Conservation (phyloP, 2,113 vertebrate species). For the Danionella cerebrum region DNA sequence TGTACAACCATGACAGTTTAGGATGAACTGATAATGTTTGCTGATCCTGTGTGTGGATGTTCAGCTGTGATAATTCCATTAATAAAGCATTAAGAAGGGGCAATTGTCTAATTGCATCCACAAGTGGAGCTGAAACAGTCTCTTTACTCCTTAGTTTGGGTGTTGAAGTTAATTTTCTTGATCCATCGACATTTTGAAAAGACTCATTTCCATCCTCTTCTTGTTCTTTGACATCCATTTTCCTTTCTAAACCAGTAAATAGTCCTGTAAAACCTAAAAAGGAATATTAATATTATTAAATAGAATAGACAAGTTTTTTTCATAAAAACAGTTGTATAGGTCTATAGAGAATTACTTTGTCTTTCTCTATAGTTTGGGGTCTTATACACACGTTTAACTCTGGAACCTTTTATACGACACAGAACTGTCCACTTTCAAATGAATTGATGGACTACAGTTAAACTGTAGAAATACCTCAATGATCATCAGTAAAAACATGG, state of each 20-base stretch:
- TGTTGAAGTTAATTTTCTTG: neutral
- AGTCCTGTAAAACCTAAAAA: neutral
- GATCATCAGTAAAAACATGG: too few relatives aligned
- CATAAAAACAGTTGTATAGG: too few relatives aligned
- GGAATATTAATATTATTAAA: neutral
- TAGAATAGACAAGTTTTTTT: neutral
- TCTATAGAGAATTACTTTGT: too few relatives aligned
- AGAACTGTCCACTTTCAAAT: too few relatives aligned
- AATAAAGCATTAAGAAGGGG: constrained; percentile 80
- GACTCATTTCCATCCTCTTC: constrained; percentile 33
- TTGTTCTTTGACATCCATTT: constrained; percentile 37
- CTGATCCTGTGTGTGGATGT: constrained; percentile 35
- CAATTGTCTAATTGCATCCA: constrained; percentile 58
- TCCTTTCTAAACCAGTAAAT: constrained; percentile 5
- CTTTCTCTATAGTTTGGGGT: too few relatives aligned
- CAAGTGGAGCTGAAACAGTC: constrained; percentile 22
- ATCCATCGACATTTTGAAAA: neutral
- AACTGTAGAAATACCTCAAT: too few relatives aligned
- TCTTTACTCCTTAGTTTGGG: neutral
- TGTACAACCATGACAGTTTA: constrained; percentile 59
- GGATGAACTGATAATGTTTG: constrained; percentile 47
- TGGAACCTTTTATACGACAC: too few relatives aligned
- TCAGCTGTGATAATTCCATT: constrained; percentile 74
- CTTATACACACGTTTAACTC: too few relatives aligned
- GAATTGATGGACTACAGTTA: too few relatives aligned